Evolutionary conservation across 2,113 vertebrate genomes (phyloP), one percentile per base, ranked within the genome.

Genomic region (Panthera uncia): DNA sequence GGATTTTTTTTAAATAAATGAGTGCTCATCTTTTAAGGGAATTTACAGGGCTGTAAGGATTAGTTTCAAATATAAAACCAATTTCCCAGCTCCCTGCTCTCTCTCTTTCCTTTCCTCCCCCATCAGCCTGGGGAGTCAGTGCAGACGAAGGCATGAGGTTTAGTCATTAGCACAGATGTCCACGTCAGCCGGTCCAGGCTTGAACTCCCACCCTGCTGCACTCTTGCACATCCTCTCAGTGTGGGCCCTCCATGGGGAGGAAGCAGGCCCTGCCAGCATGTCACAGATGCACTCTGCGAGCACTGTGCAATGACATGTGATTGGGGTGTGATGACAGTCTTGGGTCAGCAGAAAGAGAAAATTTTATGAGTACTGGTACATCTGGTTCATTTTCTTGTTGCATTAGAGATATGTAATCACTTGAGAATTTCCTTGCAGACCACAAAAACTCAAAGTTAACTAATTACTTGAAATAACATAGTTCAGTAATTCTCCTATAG

Each of bases 371-470:
- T 10, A 3, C 89, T 84, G 50, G 84, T 38, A 87, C 97, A 97
- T 97, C 97, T 97, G 95, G 94, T 88, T 97, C 94, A 87, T 73
- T 96, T 95, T 93, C 86, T 63, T 92, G 74, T 74, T 93, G 71
- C 66, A 61, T 36, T 50, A 78, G 79, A 86, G 65, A 80, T 81
- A 78, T 79, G 80, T 33, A 96, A 92, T 96, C 90, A 36, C 61
- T 50, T 19, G 55, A 93, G 94, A 96, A 96, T 95, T 97, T 45
- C 71, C 50, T 86, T 68, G 27, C 69, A 92, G 81, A 45, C 57
- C 57, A 88, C 80, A 91, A 94, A 85, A 96, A 27, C 65, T 80
- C 78, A 55, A 36, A 79, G 89, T 91, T 86, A 86, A 97, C 25
- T 68, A 82, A 79, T 93, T 84, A 52, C 82, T 94, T 95, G 69